A percentile compares a stretch with the other conserved stretches of the same genome.
These are phyloP conservation scores for Alsophila aescularia DNA, from an alignment of 2,888 invertebrate species.

Conservation along the genomic window DNA sequence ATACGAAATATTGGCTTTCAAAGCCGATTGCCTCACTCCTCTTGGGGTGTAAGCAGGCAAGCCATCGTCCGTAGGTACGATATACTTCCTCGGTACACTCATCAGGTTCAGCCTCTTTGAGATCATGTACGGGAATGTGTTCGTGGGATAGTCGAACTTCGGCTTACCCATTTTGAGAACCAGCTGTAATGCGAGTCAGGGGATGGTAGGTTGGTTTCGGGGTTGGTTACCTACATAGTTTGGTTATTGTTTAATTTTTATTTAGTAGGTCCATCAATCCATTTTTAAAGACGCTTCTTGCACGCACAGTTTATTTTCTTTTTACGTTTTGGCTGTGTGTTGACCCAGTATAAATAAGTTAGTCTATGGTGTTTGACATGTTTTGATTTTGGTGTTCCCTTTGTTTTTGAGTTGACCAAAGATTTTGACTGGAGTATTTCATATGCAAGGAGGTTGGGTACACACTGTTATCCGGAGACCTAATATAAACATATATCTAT, in stretches of 20 bases:
- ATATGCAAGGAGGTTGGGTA: too few species aligned
- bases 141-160: conserved; percentile 59
- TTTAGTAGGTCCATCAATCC: too few species aligned
- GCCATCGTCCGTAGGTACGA: conserved; percentile 54
- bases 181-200: conserved; percentile 52
- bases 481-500: too few species aligned
- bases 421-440: too few species aligned
- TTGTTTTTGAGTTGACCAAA: too few species aligned
- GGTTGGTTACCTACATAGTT: conserved; percentile 29
- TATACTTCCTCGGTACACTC: conserved; percentile 58
- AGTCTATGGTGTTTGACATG: too few species aligned
- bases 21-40: conserved; percentile 64
- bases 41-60: conserved; percentile 58
- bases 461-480: too few species aligned
- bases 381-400: too few species aligned
- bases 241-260: conserved; percentile 17
- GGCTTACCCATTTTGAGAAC: conserved; percentile 57
- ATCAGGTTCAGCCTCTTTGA: conserved; percentile 58
- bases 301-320: too few species aligned
- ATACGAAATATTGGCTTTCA: conserved; percentile 52
- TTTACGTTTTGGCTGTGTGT: too few species aligned
- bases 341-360: too few species aligned
- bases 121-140: conserved; percentile 62
- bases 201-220: conserved; percentile 17
- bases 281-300: conserved; percentile 32